Percentiles rank a stretch among this genome's conserved stretches.
Evolutionary conservation across 2,113 vertebrate species (phyloP).

Genomic region (Ceyx margarethae): DNA sequence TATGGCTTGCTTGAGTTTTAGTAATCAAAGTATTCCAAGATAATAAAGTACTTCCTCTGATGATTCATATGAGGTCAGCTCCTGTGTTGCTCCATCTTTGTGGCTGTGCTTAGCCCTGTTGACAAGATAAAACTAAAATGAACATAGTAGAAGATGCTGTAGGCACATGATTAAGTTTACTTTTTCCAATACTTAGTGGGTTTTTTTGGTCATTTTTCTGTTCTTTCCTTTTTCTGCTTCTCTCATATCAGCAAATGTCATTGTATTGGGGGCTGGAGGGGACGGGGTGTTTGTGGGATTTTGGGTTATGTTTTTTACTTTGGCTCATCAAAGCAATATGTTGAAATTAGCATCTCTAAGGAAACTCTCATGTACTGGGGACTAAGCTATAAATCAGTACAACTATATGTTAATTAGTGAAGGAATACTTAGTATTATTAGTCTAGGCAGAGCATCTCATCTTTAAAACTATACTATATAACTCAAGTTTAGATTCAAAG

Average conservation of each 20-base stretch:
- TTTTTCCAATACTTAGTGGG: not conserved
- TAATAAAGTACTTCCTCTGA: not conserved
- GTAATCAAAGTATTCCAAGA: not conserved
- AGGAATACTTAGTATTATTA: not conserved
- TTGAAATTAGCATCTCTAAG: not conserved
- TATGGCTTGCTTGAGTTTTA: not conserved
- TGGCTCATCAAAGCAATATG: not conserved
- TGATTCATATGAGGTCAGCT: not conserved
- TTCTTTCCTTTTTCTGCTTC: no score
- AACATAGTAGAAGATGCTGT: accelerated
- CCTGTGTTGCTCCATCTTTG: not conserved
- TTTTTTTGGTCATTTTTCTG: not conserved
- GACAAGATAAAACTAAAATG: not conserved
- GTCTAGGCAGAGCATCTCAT: not conserved
- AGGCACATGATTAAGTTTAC: not conserved
- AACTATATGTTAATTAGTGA: not conserved
- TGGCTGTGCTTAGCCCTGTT: not conserved
- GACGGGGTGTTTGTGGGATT: not conserved
- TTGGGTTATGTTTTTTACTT: not conserved
- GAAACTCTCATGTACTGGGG: not conserved
- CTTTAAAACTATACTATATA: not conserved
- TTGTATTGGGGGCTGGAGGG: not conserved
- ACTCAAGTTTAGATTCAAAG: not conserved
- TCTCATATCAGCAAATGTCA: not conserved
- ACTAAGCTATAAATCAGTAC: not conserved